Conservation (phyloP, 2,888 invertebrate genomes). For the Tanypteryx hageni region DNA sequence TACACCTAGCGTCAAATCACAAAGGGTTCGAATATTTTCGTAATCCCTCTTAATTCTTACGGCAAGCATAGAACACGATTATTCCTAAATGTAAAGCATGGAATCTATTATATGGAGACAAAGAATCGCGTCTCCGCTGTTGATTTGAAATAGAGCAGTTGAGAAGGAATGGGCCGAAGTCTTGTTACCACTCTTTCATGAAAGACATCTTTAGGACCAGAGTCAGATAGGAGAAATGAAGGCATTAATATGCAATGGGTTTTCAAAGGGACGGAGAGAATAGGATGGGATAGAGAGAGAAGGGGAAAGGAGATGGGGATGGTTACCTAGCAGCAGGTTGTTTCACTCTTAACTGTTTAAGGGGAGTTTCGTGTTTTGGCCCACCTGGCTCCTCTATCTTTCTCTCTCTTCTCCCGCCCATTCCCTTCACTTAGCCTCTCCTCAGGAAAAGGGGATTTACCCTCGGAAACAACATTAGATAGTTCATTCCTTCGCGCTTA, state of each 20-base stretch:
- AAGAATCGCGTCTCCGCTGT: background rate
- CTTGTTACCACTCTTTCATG: background rate
- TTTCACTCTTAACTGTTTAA: background rate
- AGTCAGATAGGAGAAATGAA: background rate
- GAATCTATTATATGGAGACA: background rate
- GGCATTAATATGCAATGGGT: slow-evolving; percentile 21
- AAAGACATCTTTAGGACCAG: background rate
- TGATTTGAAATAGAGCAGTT: background rate
- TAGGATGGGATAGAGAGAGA: background rate
- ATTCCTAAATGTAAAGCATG: background rate
- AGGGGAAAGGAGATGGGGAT: background rate
- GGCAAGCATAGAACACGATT: background rate
- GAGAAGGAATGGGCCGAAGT: background rate
- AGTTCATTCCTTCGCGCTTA: background rate
- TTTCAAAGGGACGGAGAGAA: background rate
- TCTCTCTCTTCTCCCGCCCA: too few species aligned
- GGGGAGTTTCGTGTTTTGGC: background rate
- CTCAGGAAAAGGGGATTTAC: background rate
- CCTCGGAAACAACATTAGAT: background rate
- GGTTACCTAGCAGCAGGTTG: slow-evolving; percentile 8
- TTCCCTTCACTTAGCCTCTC: background rate
- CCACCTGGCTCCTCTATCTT: slow-evolving; percentile 2
- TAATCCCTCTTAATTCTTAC: too few species aligned
- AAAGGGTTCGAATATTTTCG: too few species aligned
- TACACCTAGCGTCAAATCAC: too few species aligned